Evolutionary conservation across 2,113 vertebrate species (phyloP).

Genomic region (Fulica atra): DNA sequence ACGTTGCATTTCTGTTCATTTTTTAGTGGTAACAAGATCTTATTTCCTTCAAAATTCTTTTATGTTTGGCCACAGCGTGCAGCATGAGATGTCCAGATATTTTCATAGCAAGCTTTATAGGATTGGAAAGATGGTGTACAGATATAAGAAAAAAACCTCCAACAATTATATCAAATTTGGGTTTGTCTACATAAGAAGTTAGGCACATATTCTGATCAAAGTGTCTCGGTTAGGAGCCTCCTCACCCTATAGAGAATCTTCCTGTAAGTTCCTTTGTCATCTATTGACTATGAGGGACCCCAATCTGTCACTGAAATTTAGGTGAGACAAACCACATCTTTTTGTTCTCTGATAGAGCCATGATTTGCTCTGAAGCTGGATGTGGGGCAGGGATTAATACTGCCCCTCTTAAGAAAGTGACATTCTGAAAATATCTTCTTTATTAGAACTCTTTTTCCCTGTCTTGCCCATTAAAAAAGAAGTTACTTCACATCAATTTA

Average conservation of each 20-base stretch:
- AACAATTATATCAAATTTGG: not conserved
- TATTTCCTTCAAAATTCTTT: not conserved
- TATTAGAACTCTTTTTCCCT: not conserved
- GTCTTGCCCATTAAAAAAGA: not conserved
- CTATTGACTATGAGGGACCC: not conserved
- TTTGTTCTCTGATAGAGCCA: not conserved
- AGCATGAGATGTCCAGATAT: not conserved
- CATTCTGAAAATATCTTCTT: not conserved
- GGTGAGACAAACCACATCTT: fast-evolving
- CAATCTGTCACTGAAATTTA: not conserved
- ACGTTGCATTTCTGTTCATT: not conserved
- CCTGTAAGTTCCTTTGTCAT: not conserved
- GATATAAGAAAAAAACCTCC: not conserved
- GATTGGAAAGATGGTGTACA: not conserved
- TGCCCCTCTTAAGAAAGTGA: not conserved
- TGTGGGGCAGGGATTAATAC: not conserved
- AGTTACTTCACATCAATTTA: not conserved
- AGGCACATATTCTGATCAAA: not conserved
- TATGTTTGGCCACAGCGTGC: not conserved
- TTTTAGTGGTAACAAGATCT: not conserved
- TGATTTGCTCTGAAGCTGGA: not conserved
- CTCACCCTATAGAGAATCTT: not conserved
- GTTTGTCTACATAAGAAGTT: not conserved
- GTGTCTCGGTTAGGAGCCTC: not conserved
- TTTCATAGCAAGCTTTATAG: not conserved